These are phyloP conservation scores for Andrena camellia DNA, from an alignment of 2,888 invertebrate species.

Conservation along the genomic window DNA sequence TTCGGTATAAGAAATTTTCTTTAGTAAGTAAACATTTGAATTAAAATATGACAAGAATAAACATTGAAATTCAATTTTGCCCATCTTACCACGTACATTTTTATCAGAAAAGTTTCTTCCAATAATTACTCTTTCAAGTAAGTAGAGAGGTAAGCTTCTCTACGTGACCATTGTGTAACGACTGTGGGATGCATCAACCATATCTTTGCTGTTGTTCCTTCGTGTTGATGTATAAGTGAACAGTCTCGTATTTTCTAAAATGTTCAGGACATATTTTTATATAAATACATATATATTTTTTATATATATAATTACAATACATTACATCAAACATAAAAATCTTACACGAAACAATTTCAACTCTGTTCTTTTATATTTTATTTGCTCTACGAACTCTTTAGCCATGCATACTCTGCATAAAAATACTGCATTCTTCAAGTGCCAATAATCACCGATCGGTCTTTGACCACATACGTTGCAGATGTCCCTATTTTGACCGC, in stretches of 20 bases:
- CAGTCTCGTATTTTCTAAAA: constrained; percentile 81
- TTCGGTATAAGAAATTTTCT: constrained; percentile 34
- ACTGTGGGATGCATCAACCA: constrained; percentile 77
- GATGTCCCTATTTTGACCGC: constrained; percentile 81
- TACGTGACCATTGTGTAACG: constrained; percentile 75
- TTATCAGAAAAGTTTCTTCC: background rate
- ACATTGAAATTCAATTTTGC: constrained; percentile 15
- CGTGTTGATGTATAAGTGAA: constrained; percentile 80
- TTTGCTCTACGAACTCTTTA: constrained; percentile 77
- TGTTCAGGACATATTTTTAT: constrained; percentile 2
- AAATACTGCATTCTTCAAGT: constrained; percentile 80
- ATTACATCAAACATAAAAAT: background rate
- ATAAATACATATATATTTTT: background rate
- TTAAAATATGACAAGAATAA: constrained; percentile 18
- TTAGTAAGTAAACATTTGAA: constrained; percentile 19
- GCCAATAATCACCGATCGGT: constrained; percentile 86
- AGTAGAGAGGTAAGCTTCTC: constrained; percentile 78
- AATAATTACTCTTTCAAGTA: constrained; percentile 74
- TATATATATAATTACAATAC: constrained; percentile 1
- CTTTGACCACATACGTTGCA: constrained; percentile 84
- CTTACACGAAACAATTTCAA: constrained; percentile 57
- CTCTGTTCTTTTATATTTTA: constrained; percentile 71
- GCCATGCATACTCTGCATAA: constrained; percentile 85
- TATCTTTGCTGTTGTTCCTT: constrained; percentile 79
- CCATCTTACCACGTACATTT: background rate